Conservation (phyloP, 2,797 vertebrate species). For the Sparidentex hasta region DNA sequence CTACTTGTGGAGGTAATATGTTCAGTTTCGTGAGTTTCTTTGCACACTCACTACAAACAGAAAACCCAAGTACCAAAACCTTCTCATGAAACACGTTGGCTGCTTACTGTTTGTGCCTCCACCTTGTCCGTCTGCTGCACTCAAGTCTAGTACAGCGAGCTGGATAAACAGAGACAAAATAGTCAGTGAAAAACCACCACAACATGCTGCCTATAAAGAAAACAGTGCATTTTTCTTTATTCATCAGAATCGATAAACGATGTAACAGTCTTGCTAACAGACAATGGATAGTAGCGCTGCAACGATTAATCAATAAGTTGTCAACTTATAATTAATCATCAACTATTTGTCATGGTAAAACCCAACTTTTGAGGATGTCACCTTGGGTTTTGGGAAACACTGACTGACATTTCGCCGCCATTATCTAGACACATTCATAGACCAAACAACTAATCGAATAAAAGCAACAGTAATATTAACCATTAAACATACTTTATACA, state of each 20-base stretch:
- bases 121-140: constrained; percentile 91
- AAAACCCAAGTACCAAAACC: background rate
- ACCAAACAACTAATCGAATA: no score
- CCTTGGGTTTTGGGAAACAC: no score
- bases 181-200: background rate
- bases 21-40: background rate
- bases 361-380: no score
- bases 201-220: background rate
- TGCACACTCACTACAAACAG: constrained; percentile 9
- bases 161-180: constrained; percentile 67
- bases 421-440: no score
- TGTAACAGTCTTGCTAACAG: background rate
- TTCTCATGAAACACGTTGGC: background rate
- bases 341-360: no score
- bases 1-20: background rate
- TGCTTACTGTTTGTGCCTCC: constrained; percentile 95
- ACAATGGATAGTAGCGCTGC: background rate
- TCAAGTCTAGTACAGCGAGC: constrained; percentile 99
- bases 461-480: no score
- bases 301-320: no score
- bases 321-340: no score
- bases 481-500: no score
- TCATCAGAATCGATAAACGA: background rate
- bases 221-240: background rate
- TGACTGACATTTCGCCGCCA: no score